These are phyloP conservation scores for Artemia sp. DNA, from an alignment of 2,888 invertebrate genomes.

Conservation along the genomic window DNA sequence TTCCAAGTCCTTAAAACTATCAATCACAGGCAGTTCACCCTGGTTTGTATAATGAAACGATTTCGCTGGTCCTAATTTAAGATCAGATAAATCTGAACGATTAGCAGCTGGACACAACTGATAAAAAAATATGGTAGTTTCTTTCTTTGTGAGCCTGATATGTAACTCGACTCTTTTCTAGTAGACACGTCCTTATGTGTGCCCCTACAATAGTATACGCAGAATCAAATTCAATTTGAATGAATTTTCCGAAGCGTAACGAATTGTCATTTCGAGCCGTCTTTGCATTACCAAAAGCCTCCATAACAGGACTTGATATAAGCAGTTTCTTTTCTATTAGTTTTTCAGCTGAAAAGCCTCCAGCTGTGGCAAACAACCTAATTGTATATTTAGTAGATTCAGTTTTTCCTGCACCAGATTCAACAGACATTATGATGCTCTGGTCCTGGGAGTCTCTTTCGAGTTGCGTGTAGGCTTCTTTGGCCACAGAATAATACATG, in stretches of 20 bases:
- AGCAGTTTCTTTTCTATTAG: too few relatives aligned
- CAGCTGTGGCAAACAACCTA: too few relatives aligned
- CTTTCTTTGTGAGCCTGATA: constrained; percentile 82
- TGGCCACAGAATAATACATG: too few relatives aligned
- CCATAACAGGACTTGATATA: too few relatives aligned
- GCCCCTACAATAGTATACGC: constrained; percentile 69
- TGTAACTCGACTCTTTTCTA: constrained; percentile 92
- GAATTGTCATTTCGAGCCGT: constrained; percentile 96
- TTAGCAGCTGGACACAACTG: constrained; percentile 73
- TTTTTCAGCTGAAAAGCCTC: too few relatives aligned
- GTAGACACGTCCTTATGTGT: constrained; percentile 86
- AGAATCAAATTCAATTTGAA: constrained; percentile 76
- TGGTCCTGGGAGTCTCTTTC: too few relatives aligned
- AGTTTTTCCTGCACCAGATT: too few relatives aligned
- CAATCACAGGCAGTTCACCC: constrained; percentile 63
- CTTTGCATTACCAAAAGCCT: constrained; percentile 67
- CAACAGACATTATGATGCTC: too few relatives aligned
- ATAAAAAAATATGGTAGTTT: constrained; percentile 98
- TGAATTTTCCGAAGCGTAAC: constrained; percentile 79
- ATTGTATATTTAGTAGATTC: too few relatives aligned
- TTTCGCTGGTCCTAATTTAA: constrained; percentile 39
- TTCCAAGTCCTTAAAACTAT: constrained; percentile 64
- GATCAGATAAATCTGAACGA: constrained; percentile 43
- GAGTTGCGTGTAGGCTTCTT: too few relatives aligned
- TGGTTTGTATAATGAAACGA: constrained; percentile 62